Base-by-base conservation (phyloP, 2,797 vertebrate species). In the Taenioides sp. region DNA sequence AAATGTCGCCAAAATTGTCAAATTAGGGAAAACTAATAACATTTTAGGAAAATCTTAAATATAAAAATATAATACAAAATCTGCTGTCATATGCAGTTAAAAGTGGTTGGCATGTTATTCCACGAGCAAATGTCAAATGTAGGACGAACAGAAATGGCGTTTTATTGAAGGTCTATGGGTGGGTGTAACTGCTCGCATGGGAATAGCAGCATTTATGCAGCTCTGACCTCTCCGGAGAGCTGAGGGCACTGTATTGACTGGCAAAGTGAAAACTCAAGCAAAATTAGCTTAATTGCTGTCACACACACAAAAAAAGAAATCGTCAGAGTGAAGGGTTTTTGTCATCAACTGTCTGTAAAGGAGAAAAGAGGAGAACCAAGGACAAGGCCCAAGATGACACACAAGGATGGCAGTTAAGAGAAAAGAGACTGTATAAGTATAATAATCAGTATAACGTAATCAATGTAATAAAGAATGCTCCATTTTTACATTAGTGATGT, bases 231-330 rank as follows among this genome's bases (percentile, higher is more conserved):
- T 34, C 14, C 23, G 62, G 72, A 78, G 62, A 78, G 79, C 76
- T 57, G 69, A 87, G 83, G 82, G 75, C 71, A 78, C 43, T 79
- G 37, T 86, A 86, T 81, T 84, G 86, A 88, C 71, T 69, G 78
- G 71, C 54, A 82, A 86, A 89, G 74, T 84, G 80, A 81, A 89
- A 90, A 89, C 80, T 82, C 74, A 86, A 84, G 88, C 88, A 88
- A 81, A 90, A 90, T 85, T 86, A 80, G 68, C 81, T 84, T 84
- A 89, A 90, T 82, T 88, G 86, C 84, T 77, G 88, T 87, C 73
- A 79, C 73, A 65, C 69, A 73, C 54, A 72, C 43, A 75, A 47
- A n/a, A 34, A 62, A n/a, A 37, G 7, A 62, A 79, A 34, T 20
- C 2, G 59, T 60, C 59, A 17, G 16, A 60, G 16, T 3, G 27